Percentiles rank a stretch among this genome's conserved stretches.
Evolutionary conservation across 2,888 invertebrate species (phyloP).

Genomic region (Stenolophus ochropezus): DNA sequence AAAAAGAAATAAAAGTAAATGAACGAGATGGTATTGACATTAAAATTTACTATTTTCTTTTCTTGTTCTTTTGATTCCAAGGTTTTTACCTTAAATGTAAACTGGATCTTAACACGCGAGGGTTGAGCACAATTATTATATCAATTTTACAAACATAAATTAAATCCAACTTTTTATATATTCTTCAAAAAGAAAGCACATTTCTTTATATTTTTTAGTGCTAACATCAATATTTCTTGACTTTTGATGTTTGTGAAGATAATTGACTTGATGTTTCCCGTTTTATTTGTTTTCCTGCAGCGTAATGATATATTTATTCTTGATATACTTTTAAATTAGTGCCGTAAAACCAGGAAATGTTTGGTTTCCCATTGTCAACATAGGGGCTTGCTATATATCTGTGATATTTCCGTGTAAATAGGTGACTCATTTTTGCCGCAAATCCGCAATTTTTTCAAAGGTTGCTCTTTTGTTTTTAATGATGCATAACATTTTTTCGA

Average conservation of each 20-base stretch:
- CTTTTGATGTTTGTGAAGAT: conserved; percentile 6
- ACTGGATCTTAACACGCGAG: conserved; percentile 35
- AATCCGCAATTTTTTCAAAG: not conserved
- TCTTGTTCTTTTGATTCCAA: conserved; percentile 54
- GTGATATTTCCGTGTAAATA: conserved; percentile 15
- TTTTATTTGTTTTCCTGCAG: not conserved
- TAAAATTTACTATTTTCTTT: conserved; percentile 9
- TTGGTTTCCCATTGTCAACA: not conserved
- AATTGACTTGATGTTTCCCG: not conserved
- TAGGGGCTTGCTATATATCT: conserved; percentile 5
- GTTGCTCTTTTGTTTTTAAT: not conserved
- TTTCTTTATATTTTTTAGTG: not conserved
- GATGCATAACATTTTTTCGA: not conserved
- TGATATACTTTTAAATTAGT: conserved; percentile 11
- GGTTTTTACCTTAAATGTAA: conserved; percentile 55
- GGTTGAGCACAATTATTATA: not conserved
- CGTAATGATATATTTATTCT: not conserved
- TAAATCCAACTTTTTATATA: not conserved
- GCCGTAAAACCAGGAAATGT: not conserved
- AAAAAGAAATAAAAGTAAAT: not conserved
- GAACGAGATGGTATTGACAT: not conserved
- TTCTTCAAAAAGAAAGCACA: not conserved
- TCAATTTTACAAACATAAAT: not conserved
- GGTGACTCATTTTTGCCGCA: conserved; percentile 24
- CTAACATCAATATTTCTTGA: not conserved